Evolutionary conservation across 2,113 vertebrate species (phyloP).

Genomic region (Indicator maculatus): DNA sequence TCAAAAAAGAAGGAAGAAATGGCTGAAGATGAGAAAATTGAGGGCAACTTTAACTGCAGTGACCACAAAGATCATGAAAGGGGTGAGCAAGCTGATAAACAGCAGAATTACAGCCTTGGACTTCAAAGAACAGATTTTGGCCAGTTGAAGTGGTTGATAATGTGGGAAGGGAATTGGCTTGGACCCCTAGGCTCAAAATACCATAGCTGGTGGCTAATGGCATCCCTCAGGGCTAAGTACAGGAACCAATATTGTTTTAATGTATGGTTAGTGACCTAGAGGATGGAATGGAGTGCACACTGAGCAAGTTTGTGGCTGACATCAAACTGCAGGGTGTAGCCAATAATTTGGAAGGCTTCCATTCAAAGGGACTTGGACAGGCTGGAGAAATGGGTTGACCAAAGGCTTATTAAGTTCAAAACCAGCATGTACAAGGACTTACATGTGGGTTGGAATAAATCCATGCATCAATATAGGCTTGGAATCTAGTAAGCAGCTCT

Average conservation of each 20-base stretch:
- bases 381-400: background rate
- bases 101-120: background rate
- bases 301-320: background rate
- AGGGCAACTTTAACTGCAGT: background rate
- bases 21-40: background rate
- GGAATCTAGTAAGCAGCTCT: background rate
- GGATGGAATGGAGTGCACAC: background rate
- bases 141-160: background rate
- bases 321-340: background rate
- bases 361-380: background rate
- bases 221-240: background rate
- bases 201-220: background rate
- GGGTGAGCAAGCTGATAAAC: background rate
- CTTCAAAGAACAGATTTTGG: background rate
- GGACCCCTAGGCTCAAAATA: background rate
- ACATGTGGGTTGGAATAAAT: background rate
- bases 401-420: background rate
- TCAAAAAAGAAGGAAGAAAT: background rate
- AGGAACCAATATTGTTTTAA: background rate
- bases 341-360: background rate
- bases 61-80: background rate
- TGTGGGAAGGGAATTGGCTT: background rate
- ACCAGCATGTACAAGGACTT: background rate
- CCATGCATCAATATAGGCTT: background rate
- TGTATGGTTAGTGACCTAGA: background rate